Percentiles rank a stretch among this genome's conserved stretches.
phyloP scores from a whole-genome alignment of 2,888 invertebrate genomes.

The Pseudococcus viburni region DNA sequence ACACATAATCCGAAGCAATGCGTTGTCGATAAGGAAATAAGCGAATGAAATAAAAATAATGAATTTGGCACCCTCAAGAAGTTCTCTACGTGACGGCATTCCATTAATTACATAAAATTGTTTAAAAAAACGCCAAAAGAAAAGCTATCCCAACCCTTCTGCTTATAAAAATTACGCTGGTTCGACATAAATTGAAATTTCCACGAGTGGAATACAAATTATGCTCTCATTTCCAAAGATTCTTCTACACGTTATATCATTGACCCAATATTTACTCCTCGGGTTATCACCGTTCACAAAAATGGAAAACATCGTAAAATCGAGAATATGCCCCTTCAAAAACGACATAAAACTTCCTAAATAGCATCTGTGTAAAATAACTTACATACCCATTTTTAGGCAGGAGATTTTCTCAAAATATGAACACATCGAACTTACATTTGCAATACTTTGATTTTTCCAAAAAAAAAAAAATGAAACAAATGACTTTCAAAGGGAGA shows the following conservation, averaged over 20 bases:
- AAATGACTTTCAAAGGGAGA: no score
- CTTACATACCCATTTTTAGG: no score
- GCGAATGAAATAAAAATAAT: not conserved
- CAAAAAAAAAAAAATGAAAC: no score
- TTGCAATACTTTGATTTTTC: no score
- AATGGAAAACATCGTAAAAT: not conserved
- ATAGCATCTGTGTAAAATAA: not conserved
- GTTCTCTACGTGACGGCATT: conserved; percentile 2
- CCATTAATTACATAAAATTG: not conserved
- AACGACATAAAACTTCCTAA: not conserved
- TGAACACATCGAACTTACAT: no score
- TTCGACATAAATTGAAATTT: not conserved
- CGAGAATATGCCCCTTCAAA: not conserved
- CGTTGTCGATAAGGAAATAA: not conserved
- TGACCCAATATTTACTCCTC: not conserved
- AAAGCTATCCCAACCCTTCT: not conserved
- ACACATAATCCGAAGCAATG: no score
- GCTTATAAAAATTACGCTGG: not conserved
- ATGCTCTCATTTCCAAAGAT: not conserved
- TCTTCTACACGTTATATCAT: not conserved
- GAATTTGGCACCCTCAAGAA: not conserved
- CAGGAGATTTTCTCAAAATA: no score
- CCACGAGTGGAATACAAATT: not conserved
- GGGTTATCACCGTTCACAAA: not conserved
- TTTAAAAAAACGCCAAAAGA: not conserved